These are phyloP conservation scores for Coleophora deauratella DNA, from an alignment of 2,888 invertebrate species.

Conservation along the genomic window DNA sequence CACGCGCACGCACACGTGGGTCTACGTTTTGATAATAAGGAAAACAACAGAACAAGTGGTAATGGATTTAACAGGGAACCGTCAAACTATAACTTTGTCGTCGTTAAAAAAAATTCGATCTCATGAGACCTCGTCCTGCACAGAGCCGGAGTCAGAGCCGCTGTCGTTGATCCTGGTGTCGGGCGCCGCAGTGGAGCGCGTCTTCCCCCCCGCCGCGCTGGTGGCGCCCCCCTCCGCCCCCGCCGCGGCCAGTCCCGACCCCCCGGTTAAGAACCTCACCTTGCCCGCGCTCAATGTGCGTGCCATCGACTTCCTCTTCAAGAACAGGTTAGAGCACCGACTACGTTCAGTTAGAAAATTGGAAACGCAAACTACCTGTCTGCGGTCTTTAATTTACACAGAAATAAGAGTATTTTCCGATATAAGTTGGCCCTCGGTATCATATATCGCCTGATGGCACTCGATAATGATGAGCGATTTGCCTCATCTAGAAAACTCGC, in stretches of 20 bases:
- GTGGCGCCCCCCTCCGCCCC: slow-evolving; percentile 3
- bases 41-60: too few species aligned
- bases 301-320: slow-evolving; percentile 52
- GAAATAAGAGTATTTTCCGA: too few species aligned
- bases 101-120: too few species aligned
- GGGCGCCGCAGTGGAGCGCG: slow-evolving; percentile 76
- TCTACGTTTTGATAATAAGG: too few species aligned
- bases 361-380: too few species aligned
- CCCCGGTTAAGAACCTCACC: slow-evolving; percentile 14
- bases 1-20: neutral
- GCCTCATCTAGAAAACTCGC: too few species aligned
- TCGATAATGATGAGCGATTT: too few species aligned
- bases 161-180: slow-evolving; percentile 81
- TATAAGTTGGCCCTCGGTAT: too few species aligned
- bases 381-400: too few species aligned
- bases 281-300: slow-evolving; percentile 53
- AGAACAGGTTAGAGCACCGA: slow-evolving; percentile 40
- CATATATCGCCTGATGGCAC: too few species aligned
- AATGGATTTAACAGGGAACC: too few species aligned
- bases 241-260: slow-evolving; percentile 3
- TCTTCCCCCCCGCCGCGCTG: slow-evolving; percentile 34
- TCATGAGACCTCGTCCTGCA: slow-evolving; percentile 9
- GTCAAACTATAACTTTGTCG: too few species aligned
- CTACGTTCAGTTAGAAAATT: neutral
- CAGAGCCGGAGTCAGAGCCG: slow-evolving; percentile 78